Evolutionary conservation across 2,888 invertebrate species (phyloP), one percentile per base, ranked within the genome.

Genomic region (Euspilapteryx auroguttella): DNA sequence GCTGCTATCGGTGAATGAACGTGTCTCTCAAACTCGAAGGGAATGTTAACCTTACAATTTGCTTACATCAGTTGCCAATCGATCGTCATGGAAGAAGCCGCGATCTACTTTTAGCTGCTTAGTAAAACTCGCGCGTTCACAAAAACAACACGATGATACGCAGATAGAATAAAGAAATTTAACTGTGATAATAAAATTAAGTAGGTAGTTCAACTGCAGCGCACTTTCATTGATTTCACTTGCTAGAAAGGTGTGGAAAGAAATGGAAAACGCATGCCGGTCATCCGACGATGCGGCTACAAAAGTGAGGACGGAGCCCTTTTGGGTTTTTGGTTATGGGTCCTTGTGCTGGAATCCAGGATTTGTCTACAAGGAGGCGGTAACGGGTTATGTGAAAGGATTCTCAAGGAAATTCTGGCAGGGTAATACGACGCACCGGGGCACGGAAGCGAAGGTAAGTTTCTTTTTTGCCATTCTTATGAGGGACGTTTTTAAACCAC

Each of bases 291-390:
- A 33, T 14, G 45, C 46, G 27, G 55, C 56, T 27, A 39, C 42
- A 28, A 51, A 41, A 21, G 44, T 36, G 27, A 55, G 63, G 38
- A 71, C 57, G 27, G 76, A 78, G 32, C 71, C 78, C 12, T 56
- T 89, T 50, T 97, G 94, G 94, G 82, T 97, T 14, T 97, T 96
- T 52, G 97, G 95, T 1, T 97, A 97, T 47, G 97, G 97, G 3
- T 95, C 94, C 0, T 64, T 97, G 27, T 91, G 95, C 64, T 97
- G 96, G 96, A 84, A 90, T 63, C 93, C 93, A 0, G 95, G 96
- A 28, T 96, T 97, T 56, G 85, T 86, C 29, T 94, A 85, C 54
- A 80, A 83, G 43, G 82, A 85, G 46, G 87, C 87, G 32, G 69
- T 89, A 9, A 84, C 86, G 9, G 96, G 97, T n/a, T 87, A 85